Conservation (phyloP, 1,140 invertebrate genomes). For the Panulirus ornatus region DNA sequence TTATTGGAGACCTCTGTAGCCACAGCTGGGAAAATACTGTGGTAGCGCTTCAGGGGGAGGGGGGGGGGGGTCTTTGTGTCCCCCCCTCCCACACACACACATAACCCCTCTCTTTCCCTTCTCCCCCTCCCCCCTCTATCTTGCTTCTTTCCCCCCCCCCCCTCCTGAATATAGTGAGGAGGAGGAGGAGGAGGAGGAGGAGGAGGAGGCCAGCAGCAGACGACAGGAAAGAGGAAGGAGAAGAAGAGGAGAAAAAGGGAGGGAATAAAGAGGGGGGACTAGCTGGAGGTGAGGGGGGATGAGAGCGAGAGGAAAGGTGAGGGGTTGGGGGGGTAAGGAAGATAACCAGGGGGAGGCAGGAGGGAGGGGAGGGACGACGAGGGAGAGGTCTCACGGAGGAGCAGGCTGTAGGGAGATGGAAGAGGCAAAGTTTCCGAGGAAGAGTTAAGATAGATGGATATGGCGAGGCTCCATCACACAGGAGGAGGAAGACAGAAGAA, state of each 20-base stretch:
- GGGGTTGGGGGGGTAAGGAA: no score
- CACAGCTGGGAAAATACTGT: background rate
- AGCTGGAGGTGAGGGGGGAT: background rate
- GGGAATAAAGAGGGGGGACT: background rate
- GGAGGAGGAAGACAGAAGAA: background rate
- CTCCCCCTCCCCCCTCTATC: background rate
- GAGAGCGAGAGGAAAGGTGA: background rate
- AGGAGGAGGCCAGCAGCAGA: no score
- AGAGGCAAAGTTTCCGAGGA: background rate
- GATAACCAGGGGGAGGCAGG: background rate
- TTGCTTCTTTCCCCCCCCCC: background rate
- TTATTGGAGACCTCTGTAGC: conserved; percentile 37
- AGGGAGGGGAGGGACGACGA: background rate
- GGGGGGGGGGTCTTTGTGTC: background rate
- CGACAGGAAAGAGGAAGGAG: background rate
- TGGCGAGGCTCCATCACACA: background rate
- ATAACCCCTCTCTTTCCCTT: background rate
- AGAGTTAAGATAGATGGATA: background rate
- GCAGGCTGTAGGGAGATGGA: background rate
- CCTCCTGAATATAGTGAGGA: background rate
- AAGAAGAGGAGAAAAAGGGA: background rate
- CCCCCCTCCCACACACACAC: background rate
- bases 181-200: background rate
- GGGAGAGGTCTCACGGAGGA: no score
- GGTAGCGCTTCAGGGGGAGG: background rate